Evolutionary conservation across 2,113 vertebrate species (phyloP).

Genomic region (Austrofundulus limnaeus): DNA sequence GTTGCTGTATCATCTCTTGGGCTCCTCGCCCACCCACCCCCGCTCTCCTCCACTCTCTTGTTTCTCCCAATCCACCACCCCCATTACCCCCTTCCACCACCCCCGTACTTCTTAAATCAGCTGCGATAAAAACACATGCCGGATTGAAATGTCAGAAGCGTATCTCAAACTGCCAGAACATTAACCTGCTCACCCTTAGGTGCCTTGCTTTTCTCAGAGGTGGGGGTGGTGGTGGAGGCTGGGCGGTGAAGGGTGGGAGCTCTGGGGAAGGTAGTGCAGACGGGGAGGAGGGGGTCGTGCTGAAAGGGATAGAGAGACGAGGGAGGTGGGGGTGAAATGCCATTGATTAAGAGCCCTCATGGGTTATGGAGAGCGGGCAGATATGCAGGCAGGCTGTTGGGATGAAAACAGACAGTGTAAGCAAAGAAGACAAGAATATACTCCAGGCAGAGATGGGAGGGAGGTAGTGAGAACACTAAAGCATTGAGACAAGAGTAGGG

Average conservation of each 20-base stretch:
- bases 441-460: constrained; percentile 3
- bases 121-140: constrained; percentile 78
- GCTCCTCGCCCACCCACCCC: constrained; percentile 24
- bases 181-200: constrained; percentile 79
- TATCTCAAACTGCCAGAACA: constrained; percentile 83
- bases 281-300: constrained; percentile 9
- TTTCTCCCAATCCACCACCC: background rate
- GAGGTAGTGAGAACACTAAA: constrained; percentile 30
- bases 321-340: constrained; percentile 27
- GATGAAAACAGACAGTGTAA: constrained; percentile 33
- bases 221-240: constrained; percentile 1
- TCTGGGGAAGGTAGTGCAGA: background rate
- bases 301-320: background rate
- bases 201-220: constrained; percentile 58
- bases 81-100: constrained; percentile 26
- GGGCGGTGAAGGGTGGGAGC: background rate
- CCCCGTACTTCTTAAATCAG: constrained; percentile 74
- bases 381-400: constrained; percentile 41
- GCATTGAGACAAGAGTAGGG: constrained; percentile 24
- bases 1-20: constrained; percentile 39
- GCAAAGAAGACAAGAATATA: background rate
- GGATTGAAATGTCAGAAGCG: constrained; percentile 82
- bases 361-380: constrained; percentile 50
- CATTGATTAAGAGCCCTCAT: constrained; percentile 74
- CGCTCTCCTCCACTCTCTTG: constrained; percentile 28